Evolutionary conservation across 2,888 invertebrate genomes (phyloP).

Genomic region (Hydropsyche betteni): DNA sequence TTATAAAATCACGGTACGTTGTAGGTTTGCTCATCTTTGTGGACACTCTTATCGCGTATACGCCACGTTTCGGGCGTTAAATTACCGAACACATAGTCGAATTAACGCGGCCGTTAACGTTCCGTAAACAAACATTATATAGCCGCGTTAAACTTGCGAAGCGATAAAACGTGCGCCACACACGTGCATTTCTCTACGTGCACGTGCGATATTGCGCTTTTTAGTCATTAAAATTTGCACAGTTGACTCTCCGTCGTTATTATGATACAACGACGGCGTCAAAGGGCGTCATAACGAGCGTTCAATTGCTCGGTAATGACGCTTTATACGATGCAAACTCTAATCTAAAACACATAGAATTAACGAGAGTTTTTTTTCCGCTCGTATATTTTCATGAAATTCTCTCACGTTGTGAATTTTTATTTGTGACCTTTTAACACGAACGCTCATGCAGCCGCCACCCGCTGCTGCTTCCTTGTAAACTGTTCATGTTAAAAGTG

Average conservation of each 20-base stretch:
- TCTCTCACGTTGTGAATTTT: no score
- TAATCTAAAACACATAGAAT: no score
- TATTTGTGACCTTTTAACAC: background rate
- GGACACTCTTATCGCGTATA: background rate
- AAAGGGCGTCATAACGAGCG: no score
- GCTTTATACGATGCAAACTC: no score
- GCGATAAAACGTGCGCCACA: background rate
- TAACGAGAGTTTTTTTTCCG: no score
- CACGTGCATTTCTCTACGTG: conserved; percentile 6
- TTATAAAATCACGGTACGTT: no score
- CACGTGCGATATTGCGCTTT: background rate
- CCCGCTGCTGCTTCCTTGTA: background rate
- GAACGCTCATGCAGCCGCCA: background rate
- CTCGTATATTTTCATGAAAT: no score
- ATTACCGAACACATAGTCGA: conserved; percentile 6
- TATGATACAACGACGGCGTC: no score
- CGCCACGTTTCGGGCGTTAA: background rate
- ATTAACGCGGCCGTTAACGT: conserved; percentile 2
- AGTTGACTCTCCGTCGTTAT: no score
- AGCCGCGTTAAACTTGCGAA: conserved; percentile 7
- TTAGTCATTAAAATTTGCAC: no score
- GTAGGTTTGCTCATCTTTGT: no score
- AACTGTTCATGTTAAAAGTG: background rate
- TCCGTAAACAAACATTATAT: conserved; percentile 5
- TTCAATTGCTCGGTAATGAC: no score